Percentiles rank a stretch among this genome's conserved stretches.
These are phyloP conservation scores for Argya squamiceps DNA, from an alignment of 2,797 vertebrate genomes.

Conservation along the genomic window DNA sequence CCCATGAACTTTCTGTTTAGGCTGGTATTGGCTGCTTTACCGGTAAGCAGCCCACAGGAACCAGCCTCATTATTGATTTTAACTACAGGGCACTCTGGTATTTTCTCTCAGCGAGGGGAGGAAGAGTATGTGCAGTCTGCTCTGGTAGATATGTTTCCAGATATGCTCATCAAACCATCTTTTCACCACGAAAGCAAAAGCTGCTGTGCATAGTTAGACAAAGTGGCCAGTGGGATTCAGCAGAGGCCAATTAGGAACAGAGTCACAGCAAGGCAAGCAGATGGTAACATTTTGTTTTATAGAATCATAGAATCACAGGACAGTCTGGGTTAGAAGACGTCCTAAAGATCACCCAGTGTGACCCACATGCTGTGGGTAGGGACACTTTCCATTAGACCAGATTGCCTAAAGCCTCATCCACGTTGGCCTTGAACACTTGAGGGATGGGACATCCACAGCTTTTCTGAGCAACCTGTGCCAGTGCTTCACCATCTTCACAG, in stretches of 20 bases:
- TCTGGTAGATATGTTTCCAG: neutral
- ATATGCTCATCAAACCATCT: neutral
- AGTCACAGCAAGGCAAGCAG: neutral
- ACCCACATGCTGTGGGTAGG: fast-evolving
- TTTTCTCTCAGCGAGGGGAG: neutral
- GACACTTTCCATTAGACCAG: neutral
- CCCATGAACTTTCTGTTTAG: no score
- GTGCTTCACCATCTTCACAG: neutral
- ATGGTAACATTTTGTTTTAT: neutral
- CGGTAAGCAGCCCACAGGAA: no score
- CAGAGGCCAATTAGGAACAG: neutral
- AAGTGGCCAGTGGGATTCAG: neutral
- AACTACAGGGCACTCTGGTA: neutral
- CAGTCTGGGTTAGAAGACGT: neutral
- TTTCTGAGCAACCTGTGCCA: neutral
- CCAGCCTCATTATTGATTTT: neutral
- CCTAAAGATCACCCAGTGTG: neutral
- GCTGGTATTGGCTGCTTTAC: no score
- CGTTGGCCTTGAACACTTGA: neutral
- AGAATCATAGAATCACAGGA: neutral
- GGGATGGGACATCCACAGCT: neutral
- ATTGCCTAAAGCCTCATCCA: neutral
- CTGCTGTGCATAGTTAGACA: neutral
- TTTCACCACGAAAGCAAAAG: neutral
- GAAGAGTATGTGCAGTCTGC: neutral